Base-by-base conservation (phyloP, 2,888 invertebrate genomes). In the Muscina levida region DNA sequence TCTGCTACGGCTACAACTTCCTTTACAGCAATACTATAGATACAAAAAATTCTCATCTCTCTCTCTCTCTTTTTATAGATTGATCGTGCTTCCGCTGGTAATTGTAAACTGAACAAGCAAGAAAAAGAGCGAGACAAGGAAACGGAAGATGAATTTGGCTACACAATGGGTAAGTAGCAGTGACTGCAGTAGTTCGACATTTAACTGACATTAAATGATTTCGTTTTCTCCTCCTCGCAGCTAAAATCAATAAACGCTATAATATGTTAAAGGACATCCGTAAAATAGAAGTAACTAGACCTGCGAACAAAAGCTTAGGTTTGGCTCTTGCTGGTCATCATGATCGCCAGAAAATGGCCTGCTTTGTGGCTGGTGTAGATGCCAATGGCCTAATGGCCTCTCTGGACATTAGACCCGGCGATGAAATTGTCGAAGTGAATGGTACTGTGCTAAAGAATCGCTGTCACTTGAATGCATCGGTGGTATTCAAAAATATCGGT, bases 341-440 rank as follows among this genome's bases (percentile, higher is more conserved):
- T 87, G 98, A 98, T 91, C 93, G 98, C 59, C 96, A 94, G 87
- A 95, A 95, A 87, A 98, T 98, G 98, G 97, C 97, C 26, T 98
- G 98, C 78, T 98, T 98, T 91, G 94, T 99, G 31, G 98, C 97
- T 85, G 98, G 98, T n/a, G 92, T 99, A 71, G 95, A 98, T 90
- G 96, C 97, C 0, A 94, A 94, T 2, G 98, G 98, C 13, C 92
- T 95, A 0, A 96, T 97, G 2, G 94, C 92, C 82, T 93, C 93
- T 84, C 92, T 94, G 5, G 94, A 95, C 6, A 93, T 99, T 42
- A 93, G 94, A 88, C 94, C 98, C 17, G 98, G 98, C 1, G 99
- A 99, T 89, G 98, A 99, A 91, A 95, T 99, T 83, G 91, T 98
- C 44, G 98, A 98, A 94, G 97, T 97, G 85, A 99, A 99, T 91